A percentile compares a stretch with the other conserved stretches of the same genome.
Evolutionary conservation across 2,888 invertebrate species (phyloP).

Genomic region (Hedya salicella): DNA sequence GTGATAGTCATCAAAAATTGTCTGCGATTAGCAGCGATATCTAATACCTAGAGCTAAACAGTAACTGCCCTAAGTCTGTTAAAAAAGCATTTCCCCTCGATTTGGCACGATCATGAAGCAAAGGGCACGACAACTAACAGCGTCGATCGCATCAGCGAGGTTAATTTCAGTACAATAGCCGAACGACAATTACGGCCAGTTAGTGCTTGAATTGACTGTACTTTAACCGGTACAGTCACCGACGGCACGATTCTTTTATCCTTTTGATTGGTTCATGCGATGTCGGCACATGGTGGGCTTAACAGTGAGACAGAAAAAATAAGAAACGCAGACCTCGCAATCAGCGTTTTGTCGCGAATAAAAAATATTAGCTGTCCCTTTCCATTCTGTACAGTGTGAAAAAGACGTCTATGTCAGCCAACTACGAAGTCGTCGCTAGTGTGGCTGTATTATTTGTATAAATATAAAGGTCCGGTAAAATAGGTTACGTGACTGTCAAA

Average conservation of each 20-base stretch:
- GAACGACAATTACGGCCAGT: slow-evolving; percentile 51
- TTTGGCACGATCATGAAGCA: slow-evolving; percentile 9
- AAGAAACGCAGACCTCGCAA: no score
- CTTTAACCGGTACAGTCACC: slow-evolving; percentile 30
- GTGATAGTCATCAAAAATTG: not conserved
- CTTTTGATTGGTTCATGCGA: not conserved
- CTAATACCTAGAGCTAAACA: not conserved
- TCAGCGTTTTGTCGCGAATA: no score
- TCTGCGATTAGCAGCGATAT: no score
- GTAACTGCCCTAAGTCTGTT: not conserved
- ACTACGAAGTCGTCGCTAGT: no score
- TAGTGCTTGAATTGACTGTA: slow-evolving; percentile 50
- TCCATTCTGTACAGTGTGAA: no score
- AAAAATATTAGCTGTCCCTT: no score
- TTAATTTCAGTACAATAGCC: slow-evolving; percentile 41
- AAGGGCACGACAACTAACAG: not conserved
- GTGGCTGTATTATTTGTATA: no score
- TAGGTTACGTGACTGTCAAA: no score
- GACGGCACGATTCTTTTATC: not conserved
- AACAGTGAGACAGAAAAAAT: no score
- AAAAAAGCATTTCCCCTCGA: slow-evolving; percentile 15
- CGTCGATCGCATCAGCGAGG: slow-evolving; percentile 29
- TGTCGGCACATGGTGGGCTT: no score
- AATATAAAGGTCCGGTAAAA: no score
- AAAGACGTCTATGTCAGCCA: no score